Evolutionary conservation across 2,113 vertebrate genomes (phyloP).

Genomic region (Abramis brama): DNA sequence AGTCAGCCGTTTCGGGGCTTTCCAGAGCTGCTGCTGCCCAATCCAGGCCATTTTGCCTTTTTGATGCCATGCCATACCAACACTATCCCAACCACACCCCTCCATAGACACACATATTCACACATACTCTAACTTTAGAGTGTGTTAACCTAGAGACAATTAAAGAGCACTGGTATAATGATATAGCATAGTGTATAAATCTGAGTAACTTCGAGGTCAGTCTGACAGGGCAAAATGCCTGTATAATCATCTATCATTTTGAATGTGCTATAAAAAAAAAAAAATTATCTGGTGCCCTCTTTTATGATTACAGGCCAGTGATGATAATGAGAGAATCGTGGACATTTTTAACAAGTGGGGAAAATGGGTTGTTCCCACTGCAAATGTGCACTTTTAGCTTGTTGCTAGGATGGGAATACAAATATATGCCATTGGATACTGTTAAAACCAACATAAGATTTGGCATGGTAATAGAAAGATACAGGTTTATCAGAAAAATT

Average conservation of each 20-base stretch:
- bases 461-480: neutral
- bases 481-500: conserved; percentile 7
- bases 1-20: conserved; percentile 47
- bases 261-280: neutral
- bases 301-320: conserved; percentile 38
- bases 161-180: conserved; percentile 27
- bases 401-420: conserved; percentile 28
- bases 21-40: conserved; percentile 38
- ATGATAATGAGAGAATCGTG: conserved; percentile 9
- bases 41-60: conserved; percentile 33
- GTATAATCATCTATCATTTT: conserved; percentile 25
- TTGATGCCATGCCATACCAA: conserved; percentile 3
- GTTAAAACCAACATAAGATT: neutral
- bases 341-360: conserved; percentile 4
- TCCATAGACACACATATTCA: conserved; percentile 13
- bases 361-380: neutral
- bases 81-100: conserved; percentile 10
- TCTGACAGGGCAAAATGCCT: neutral
- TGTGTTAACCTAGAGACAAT: conserved; percentile 14
- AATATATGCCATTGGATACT: neutral
- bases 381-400: neutral
- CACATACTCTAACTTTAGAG: conserved; percentile 17
- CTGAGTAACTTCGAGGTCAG: conserved; percentile 15
- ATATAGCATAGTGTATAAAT: conserved; percentile 10
- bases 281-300: neutral